Conservation (phyloP, 2,888 invertebrate species). For the Tetrapedia diversipes region DNA sequence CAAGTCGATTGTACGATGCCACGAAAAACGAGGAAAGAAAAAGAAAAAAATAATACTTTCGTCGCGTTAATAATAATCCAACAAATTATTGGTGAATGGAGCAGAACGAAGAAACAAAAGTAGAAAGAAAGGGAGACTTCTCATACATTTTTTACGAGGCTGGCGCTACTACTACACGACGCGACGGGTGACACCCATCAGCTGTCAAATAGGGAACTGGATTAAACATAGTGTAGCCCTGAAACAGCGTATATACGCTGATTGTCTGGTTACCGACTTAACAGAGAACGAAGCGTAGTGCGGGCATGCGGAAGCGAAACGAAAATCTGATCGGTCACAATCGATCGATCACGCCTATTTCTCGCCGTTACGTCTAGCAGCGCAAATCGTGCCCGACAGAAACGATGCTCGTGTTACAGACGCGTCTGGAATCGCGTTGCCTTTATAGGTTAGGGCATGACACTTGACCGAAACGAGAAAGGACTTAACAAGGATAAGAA, state of each 20-base stretch:
- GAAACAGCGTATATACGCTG: constrained; percentile 13
- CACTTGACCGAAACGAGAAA: neutral
- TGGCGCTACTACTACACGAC: neutral
- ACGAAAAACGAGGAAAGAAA: neutral
- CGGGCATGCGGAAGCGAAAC: constrained; percentile 44
- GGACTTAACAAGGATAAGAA: neutral
- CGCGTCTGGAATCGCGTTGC: constrained; percentile 30
- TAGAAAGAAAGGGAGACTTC: neutral
- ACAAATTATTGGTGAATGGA: neutral
- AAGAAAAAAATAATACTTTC: neutral
- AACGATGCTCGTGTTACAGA: constrained; percentile 24
- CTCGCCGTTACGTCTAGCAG: constrained; percentile 15
- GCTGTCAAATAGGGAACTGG: constrained; percentile 72
- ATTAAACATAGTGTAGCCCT: constrained; percentile 34
- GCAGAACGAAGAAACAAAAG: neutral
- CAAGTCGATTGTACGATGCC: neutral
- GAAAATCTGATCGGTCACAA: constrained; percentile 43
- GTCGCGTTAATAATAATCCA: neutral
- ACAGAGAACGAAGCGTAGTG: constrained; percentile 22
- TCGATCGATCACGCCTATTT: constrained; percentile 56
- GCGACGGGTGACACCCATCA: constrained; percentile 69
- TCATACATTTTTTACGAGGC: neutral
- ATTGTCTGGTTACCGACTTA: constrained; percentile 27
- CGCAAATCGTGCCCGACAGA: constrained; percentile 2
- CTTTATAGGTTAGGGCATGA: constrained; percentile 54